These are phyloP conservation scores for Oriolus oriolus DNA, from an alignment of 2,113 vertebrate genomes.

Conservation along the genomic window DNA sequence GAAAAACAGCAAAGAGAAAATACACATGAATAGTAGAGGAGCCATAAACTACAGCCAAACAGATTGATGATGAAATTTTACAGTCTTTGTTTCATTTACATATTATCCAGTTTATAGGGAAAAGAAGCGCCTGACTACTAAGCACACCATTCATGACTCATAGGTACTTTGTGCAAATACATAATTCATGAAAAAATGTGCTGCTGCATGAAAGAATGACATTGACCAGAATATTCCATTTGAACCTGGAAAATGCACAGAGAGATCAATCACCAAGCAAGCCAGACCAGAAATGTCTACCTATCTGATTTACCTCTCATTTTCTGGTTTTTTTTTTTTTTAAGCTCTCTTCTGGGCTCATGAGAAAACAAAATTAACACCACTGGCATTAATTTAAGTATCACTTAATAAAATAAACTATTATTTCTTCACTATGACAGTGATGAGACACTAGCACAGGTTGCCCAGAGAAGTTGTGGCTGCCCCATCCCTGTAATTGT, in stretches of 20 bases:
- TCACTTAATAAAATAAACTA: background rate
- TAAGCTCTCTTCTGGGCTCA: background rate
- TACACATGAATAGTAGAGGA: background rate
- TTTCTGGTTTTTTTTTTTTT: background rate
- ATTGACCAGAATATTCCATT: background rate
- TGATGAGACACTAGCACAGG: background rate
- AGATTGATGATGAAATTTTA: background rate
- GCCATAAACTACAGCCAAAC: background rate
- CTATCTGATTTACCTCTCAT: background rate
- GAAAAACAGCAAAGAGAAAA: background rate
- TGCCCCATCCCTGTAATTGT: background rate
- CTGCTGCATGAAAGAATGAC: background rate
- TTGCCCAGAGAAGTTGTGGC: background rate
- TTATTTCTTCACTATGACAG: background rate
- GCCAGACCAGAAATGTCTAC: background rate
- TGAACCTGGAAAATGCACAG: background rate
- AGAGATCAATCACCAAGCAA: constrained; percentile 21
- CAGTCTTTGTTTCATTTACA: background rate
- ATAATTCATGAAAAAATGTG: background rate
- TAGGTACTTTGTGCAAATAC: background rate
- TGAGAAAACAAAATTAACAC: background rate
- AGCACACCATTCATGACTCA: background rate
- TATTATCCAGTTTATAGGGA: background rate
- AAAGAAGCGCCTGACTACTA: background rate
- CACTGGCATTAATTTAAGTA: background rate